These are phyloP conservation scores for Maniola jurtina DNA, from an alignment of 1,140 invertebrate genomes.

Conservation along the genomic window DNA sequence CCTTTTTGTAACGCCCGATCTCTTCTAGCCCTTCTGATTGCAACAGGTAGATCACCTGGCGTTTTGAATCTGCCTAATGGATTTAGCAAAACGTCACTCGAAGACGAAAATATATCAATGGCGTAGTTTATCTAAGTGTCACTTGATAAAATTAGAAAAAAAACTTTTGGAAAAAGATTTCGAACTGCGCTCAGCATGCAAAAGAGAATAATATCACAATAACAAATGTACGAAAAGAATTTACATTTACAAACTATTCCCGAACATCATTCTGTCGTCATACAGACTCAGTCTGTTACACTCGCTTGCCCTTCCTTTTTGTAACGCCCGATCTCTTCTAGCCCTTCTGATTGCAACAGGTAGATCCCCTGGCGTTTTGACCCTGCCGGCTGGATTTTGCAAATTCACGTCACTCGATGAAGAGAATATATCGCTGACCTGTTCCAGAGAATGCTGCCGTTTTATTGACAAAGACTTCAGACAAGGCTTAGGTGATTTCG, in stretches of 20 bases:
- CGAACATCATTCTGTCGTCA: slow-evolving; percentile 91
- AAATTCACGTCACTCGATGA: slow-evolving; percentile 80
- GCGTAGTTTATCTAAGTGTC: too few species aligned
- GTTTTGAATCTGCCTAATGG: slow-evolving; percentile 89
- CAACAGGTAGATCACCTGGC: slow-evolving; percentile 88
- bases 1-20: slow-evolving; percentile 67
- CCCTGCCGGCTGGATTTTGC: slow-evolving; percentile 85
- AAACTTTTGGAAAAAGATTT: slow-evolving; percentile 5
- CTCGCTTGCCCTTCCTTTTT: slow-evolving; percentile 66
- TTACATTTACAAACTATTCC: slow-evolving; percentile 66
- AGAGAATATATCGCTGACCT: slow-evolving; percentile 84
- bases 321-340: slow-evolving; percentile 75
- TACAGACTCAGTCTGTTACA: slow-evolving; percentile 88
- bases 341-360: slow-evolving; percentile 86
- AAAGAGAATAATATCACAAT: slow-evolving; percentile 33
- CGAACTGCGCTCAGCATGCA: slow-evolving; percentile 22
- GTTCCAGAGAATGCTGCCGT: slow-evolving; percentile 83
- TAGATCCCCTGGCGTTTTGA: slow-evolving; percentile 90
- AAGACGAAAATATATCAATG: slow-evolving; percentile 82
- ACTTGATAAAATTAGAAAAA: background rate
- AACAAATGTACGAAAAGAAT: slow-evolving; percentile 24
- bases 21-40: slow-evolving; percentile 83
- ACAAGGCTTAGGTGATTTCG: slow-evolving; percentile 52
- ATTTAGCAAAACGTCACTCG: slow-evolving; percentile 82
- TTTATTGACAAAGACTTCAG: slow-evolving; percentile 65